A percentile compares a stretch with the other conserved stretches of the same genome.
Evolutionary conservation across 1,140 invertebrate species (phyloP).

Genomic region (Proales similis): DNA sequence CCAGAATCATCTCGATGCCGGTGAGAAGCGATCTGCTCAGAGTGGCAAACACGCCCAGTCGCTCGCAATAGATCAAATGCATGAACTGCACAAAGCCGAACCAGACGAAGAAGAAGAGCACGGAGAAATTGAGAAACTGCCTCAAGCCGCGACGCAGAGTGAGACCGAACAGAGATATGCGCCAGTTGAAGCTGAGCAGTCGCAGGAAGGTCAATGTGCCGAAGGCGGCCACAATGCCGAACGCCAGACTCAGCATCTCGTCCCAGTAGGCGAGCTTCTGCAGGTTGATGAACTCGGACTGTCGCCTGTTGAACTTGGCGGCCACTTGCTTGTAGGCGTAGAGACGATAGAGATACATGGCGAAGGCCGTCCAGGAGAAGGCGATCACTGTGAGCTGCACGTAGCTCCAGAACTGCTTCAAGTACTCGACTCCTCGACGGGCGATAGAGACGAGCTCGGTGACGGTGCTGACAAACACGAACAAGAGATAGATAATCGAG

Average conservation of each 20-base stretch:
- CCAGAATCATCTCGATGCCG: too few relatives aligned
- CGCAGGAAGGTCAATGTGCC: conserved; percentile 18
- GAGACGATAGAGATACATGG: conserved; percentile 52
- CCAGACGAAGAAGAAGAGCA: not conserved
- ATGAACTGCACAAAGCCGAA: not conserved
- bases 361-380: conserved; percentile 49
- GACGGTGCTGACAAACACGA: conserved; percentile 55
- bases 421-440: conserved; percentile 44
- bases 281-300: conserved; percentile 52
- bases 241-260: conserved; percentile 3
- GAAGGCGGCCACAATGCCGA: conserved; percentile 13
- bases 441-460: conserved; percentile 2
- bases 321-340: conserved; percentile 49
- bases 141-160: not conserved
- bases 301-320: conserved; percentile 53
- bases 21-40: too few relatives aligned
- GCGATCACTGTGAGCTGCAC: conserved; percentile 51
- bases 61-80: not conserved
- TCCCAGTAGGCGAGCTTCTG: conserved; percentile 29
- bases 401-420: conserved; percentile 52
- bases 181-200: conserved; percentile 10
- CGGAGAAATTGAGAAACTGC: not conserved
- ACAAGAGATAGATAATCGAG: conserved; percentile 50
- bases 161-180: not conserved
- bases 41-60: not conserved